These are phyloP conservation scores for Hyla sarda DNA, from an alignment of 2,113 vertebrate genomes.

Conservation along the genomic window DNA sequence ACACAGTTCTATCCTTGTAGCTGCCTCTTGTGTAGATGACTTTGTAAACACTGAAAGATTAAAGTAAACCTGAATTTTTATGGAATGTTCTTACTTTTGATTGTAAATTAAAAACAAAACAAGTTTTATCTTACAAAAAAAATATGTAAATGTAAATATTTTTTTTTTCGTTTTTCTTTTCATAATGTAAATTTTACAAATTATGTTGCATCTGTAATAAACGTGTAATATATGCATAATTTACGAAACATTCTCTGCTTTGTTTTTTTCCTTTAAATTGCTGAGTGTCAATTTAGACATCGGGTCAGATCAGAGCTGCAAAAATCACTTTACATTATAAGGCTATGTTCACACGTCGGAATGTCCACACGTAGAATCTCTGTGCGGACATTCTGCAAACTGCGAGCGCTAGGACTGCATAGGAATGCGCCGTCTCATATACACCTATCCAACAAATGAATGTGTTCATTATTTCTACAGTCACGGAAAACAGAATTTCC, in stretches of 20 bases:
- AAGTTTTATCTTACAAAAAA: constrained; percentile 78
- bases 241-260: constrained; percentile 61
- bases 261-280: not conserved
- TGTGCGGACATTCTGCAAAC: no score
- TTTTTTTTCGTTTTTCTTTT: constrained; percentile 90
- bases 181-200: constrained; percentile 88
- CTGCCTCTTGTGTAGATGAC: constrained; percentile 75
- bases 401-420: no score
- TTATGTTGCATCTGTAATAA: constrained; percentile 90
- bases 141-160: constrained; percentile 85
- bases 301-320: no score
- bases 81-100: constrained; percentile 71
- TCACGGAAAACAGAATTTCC: no score
- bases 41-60: constrained; percentile 78
- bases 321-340: no score
- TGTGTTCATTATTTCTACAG: no score
- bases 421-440: no score
- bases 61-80: constrained; percentile 74
- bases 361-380: no score
- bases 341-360: no score
- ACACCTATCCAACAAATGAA: no score
- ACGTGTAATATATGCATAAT: constrained; percentile 87
- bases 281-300: not conserved
- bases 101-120: constrained; percentile 82
- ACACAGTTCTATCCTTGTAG: constrained; percentile 74